Percentiles rank a stretch among this genome's conserved stretches.
phyloP scores from a whole-genome alignment of 2,797 vertebrate species.

The Brotula barbata region DNA sequence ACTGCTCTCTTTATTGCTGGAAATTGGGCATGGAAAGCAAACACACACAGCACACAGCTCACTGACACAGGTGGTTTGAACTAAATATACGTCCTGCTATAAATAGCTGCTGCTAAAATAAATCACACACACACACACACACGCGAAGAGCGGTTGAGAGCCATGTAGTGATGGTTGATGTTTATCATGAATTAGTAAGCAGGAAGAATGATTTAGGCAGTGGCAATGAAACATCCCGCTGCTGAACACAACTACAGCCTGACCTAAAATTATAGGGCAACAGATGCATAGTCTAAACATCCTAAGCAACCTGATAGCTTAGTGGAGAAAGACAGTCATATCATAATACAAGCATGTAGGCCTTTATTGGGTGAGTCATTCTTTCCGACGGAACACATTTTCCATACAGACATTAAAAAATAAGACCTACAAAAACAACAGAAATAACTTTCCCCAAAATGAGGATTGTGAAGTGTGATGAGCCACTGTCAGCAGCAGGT shows the following conservation, averaged over 20 bases:
- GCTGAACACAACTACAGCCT: conserved; percentile 45
- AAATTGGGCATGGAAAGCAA: conserved; percentile 78
- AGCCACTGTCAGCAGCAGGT: conserved; percentile 39
- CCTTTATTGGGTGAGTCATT: conserved; percentile 69
- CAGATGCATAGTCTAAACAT: conserved; percentile 75
- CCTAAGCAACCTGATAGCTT: conserved; percentile 66
- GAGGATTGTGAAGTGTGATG: background rate
- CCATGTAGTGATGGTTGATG: conserved; percentile 55
- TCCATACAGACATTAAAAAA: conserved; percentile 65
- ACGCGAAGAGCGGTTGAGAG: conserved; percentile 50
- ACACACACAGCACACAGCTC: conserved; percentile 61
- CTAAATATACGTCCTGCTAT: conserved; percentile 77
- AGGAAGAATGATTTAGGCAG: conserved; percentile 55
- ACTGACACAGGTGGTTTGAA: conserved; percentile 66
- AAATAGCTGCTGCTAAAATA: conserved; percentile 74
- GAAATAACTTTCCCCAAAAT: conserved; percentile 6
- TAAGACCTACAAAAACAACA: conserved; percentile 52
- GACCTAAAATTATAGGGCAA: conserved; percentile 67
- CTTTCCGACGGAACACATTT: conserved; percentile 71
- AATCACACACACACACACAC: conserved; percentile 22
- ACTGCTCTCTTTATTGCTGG: conserved; percentile 58
- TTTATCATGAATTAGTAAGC: conserved; percentile 65
- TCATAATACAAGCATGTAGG: conserved; percentile 68
- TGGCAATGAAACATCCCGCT: conserved; percentile 41
- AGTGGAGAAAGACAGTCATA: conserved; percentile 73